Conservation (phyloP, 2,888 invertebrate genomes). For the Pristionchus maxplancki region DNA sequence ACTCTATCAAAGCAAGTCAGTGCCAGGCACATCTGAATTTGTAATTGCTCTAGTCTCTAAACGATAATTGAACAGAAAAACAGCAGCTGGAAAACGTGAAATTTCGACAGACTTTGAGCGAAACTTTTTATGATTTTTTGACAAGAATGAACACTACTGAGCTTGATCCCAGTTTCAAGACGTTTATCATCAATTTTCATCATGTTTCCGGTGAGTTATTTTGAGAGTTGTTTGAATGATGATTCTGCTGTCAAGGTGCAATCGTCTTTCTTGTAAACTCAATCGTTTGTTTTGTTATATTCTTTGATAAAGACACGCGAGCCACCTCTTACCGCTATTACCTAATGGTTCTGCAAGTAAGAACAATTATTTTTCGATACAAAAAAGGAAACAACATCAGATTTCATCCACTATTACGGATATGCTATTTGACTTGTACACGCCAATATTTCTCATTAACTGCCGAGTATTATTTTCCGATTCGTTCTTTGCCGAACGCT, state of each 20-base stretch:
- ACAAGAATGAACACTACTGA: background rate
- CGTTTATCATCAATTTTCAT: background rate
- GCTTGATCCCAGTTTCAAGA: background rate
- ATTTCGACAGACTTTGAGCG: background rate
- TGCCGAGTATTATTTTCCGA: background rate
- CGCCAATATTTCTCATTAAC: background rate
- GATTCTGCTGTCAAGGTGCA: background rate
- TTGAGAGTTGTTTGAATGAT: no score
- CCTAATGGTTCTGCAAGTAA: background rate
- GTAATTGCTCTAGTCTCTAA: background rate
- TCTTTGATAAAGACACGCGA: background rate
- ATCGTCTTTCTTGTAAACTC: background rate
- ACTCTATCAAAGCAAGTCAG: background rate
- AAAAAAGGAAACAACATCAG: background rate
- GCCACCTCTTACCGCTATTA: background rate
- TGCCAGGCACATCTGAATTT: background rate
- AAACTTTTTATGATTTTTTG: background rate
- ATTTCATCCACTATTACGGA: background rate
- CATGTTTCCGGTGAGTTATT: background rate
- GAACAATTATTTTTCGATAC: background rate
- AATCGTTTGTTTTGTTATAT: background rate
- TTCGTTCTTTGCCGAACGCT: background rate
- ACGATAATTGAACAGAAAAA: background rate
- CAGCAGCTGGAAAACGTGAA: background rate
- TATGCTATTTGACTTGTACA: background rate